phyloP scores from a whole-genome alignment of 2,113 vertebrate genomes.

The Capricornis sumatraensis region DNA sequence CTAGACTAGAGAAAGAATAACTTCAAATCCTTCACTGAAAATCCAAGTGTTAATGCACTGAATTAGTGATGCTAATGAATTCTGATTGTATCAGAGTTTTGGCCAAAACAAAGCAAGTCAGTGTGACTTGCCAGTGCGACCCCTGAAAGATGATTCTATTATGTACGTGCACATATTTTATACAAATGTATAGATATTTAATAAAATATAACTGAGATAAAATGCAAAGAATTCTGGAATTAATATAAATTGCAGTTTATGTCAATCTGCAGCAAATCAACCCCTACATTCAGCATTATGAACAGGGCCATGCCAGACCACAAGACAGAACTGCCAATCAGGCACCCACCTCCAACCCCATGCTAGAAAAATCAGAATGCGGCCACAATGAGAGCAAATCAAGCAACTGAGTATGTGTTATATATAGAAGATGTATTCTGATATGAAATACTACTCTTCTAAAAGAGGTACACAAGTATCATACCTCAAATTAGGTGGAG shows the following conservation, averaged over 20 bases:
- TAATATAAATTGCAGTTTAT: conserved; percentile 60
- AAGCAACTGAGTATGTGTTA: conserved; percentile 59
- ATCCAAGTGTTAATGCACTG: background rate
- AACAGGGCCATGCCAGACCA: conserved; percentile 72
- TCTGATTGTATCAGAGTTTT: background rate
- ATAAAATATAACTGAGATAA: conserved; percentile 68
- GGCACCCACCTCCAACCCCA: conserved; percentile 61
- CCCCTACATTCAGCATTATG: conserved; percentile 66
- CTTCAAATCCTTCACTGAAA: conserved; percentile 11
- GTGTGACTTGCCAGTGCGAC: conserved; percentile 78
- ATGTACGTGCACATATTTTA: conserved; percentile 69
- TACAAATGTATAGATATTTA: conserved; percentile 61
- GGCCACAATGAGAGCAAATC: conserved; percentile 67
- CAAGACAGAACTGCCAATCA: conserved; percentile 65
- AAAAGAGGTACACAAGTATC: conserved; percentile 50
- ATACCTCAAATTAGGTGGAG: conserved; percentile 58
- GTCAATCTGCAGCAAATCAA: conserved; percentile 72
- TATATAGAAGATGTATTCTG: conserved; percentile 46
- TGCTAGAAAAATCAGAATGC: conserved; percentile 68
- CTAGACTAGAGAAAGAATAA: background rate
- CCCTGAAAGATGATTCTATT: conserved; percentile 73
- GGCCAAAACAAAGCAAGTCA: conserved; percentile 49
- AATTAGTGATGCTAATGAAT: background rate
- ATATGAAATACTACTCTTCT: conserved; percentile 60
- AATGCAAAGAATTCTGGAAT: conserved; percentile 71